A percentile compares a stretch with the other conserved stretches of the same genome.
Evolutionary conservation across 2,888 invertebrate species (phyloP).

Genomic region (Ophion ventricosus): DNA sequence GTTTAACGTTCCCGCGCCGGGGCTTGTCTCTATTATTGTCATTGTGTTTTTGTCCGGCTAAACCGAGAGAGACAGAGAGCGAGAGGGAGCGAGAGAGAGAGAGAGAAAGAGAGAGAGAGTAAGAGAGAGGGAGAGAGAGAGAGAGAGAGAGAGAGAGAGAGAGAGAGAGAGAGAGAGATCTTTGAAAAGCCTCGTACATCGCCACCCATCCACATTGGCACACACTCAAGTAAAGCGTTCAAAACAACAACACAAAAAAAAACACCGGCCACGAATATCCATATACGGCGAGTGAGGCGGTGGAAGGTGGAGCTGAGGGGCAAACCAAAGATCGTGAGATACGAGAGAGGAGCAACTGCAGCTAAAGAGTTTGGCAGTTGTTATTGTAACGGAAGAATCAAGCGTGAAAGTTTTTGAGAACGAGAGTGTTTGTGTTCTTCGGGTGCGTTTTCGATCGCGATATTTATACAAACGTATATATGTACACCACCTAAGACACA

Average conservation of each 20-base stretch:
- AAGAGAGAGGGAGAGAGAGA: slow-evolving; percentile 10
- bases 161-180: not conserved
- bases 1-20: slow-evolving; percentile 63
- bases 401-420: not conserved
- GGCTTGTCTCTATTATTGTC: slow-evolving; percentile 63
- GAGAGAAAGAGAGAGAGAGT: slow-evolving; percentile 11
- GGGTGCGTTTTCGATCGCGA: slow-evolving; percentile 23
- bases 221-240: slow-evolving; percentile 11
- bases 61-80: slow-evolving; percentile 11
- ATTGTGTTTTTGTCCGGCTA: slow-evolving; percentile 57
- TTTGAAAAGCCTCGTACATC: not conserved
- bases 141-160: not conserved
- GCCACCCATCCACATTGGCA: not conserved
- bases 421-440: slow-evolving; percentile 24
- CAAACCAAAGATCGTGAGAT: slow-evolving; percentile 3
- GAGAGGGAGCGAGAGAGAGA: not conserved
- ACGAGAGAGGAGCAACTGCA: slow-evolving; percentile 3
- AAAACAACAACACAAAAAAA: not conserved
- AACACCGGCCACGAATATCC: not conserved
- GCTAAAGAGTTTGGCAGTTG: not conserved
- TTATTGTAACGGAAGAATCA: not conserved
- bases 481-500: not conserved
- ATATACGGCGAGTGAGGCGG: slow-evolving; percentile 4
- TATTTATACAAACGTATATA: not conserved
- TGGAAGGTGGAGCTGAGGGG: not conserved